Percentiles rank a stretch among this genome's conserved stretches.
phyloP scores from a whole-genome alignment of 2,113 vertebrate species.

The Octodon degus region DNA sequence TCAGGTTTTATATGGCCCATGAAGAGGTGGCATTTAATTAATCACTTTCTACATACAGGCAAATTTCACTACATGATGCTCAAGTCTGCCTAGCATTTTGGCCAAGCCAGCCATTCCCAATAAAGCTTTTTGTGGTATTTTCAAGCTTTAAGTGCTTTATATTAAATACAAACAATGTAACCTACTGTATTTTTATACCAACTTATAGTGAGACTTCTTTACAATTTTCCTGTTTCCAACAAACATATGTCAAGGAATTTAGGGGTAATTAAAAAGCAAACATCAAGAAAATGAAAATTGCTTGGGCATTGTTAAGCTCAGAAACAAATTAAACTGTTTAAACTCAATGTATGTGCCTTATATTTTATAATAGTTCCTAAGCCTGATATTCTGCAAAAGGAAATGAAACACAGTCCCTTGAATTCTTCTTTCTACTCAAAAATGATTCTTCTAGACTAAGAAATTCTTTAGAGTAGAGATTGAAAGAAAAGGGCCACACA shows the following conservation, averaged over 20 bases:
- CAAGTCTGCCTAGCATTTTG: slow-evolving; percentile 56
- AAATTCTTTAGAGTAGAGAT: background rate
- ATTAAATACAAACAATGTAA: background rate
- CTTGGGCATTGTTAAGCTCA: background rate
- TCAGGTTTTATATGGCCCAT: slow-evolving; percentile 28
- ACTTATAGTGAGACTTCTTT: slow-evolving; percentile 16
- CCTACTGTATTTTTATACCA: background rate
- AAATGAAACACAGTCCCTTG: slow-evolving; percentile 22
- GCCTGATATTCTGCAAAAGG: background rate
- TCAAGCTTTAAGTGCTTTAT: background rate
- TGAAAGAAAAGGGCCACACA: background rate
- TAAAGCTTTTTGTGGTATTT: background rate
- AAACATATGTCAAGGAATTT: slow-evolving; percentile 37
- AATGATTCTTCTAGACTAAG: background rate
- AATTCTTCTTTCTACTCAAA: background rate
- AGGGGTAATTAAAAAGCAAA: slow-evolving; percentile 17
- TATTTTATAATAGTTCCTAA: background rate
- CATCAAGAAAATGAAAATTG: background rate
- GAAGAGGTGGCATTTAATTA: slow-evolving; percentile 33
- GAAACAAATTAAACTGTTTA: slow-evolving; percentile 5
- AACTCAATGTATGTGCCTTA: background rate
- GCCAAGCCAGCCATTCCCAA: slow-evolving; percentile 27
- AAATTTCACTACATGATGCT: slow-evolving; percentile 24
- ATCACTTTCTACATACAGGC: slow-evolving; percentile 57
- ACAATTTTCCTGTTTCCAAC: background rate